A percentile compares a stretch with the other conserved stretches of the same genome.
phyloP scores from a whole-genome alignment of 1,140 invertebrate species.

The Drosophila erecta region DNA sequence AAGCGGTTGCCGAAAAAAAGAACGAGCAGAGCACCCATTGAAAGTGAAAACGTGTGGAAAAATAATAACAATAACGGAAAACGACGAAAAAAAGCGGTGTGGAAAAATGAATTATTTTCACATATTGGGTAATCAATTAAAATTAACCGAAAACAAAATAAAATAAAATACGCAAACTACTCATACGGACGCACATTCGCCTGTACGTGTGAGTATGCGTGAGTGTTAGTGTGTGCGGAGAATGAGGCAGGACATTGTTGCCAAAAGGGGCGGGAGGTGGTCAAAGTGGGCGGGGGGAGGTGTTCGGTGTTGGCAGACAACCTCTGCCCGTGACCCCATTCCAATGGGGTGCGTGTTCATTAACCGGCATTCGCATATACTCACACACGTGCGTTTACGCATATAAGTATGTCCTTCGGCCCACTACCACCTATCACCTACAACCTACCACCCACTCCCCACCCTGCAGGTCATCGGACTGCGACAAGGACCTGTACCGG shows the following conservation, averaged over 20 bases:
- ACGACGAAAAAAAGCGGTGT: slow-evolving; percentile 32
- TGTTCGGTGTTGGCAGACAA: slow-evolving; percentile 40
- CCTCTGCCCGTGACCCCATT: slow-evolving; percentile 73
- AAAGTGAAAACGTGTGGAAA: slow-evolving; percentile 68
- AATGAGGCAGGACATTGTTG: slow-evolving; percentile 58
- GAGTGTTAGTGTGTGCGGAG: background rate
- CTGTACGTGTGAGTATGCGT: background rate
- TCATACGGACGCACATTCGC: slow-evolving; percentile 1
- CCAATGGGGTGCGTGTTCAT: slow-evolving; percentile 76
- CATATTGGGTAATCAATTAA: slow-evolving; percentile 82
- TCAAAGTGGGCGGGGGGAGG: slow-evolving; percentile 13
- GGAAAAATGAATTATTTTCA: slow-evolving; percentile 61
- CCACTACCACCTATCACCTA: slow-evolving; percentile 4
- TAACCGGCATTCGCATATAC: slow-evolving; percentile 52
- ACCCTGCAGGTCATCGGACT: slow-evolving; percentile 39
- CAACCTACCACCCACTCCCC: slow-evolving; percentile 17
- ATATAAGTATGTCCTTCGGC: slow-evolving; percentile 42
- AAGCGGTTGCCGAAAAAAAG: slow-evolving; percentile 29
- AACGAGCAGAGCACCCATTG: slow-evolving; percentile 3
- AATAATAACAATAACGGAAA: slow-evolving; percentile 57
- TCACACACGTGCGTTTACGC: slow-evolving; percentile 46
- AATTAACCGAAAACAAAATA: slow-evolving; percentile 76
- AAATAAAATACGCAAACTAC: slow-evolving; percentile 62
- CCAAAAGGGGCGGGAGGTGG: slow-evolving; percentile 1
- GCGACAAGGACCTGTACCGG: slow-evolving; percentile 46